A percentile compares a stretch with the other conserved stretches of the same genome.
phyloP scores from a whole-genome alignment of 1,140 invertebrate species.

The Tetragnatha versicolor region DNA sequence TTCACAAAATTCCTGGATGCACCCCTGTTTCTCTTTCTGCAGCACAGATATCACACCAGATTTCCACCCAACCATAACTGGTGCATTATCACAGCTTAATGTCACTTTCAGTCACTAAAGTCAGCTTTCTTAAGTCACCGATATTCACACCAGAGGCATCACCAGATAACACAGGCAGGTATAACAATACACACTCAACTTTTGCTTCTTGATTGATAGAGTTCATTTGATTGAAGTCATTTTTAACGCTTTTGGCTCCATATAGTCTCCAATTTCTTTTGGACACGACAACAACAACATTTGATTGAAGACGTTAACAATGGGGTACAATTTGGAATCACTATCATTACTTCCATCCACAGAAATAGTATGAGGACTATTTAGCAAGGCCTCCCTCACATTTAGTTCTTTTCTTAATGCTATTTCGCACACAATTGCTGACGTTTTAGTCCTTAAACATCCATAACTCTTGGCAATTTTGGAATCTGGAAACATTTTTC shows the following conservation, averaged over 20 bases:
- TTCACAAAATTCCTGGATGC: too few species aligned
- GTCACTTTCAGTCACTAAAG: not conserved
- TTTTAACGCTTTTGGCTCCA: too few species aligned
- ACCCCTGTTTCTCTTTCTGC: too few species aligned
- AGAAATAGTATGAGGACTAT: too few species aligned
- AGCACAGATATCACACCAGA: not conserved
- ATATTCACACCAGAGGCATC: not conserved
- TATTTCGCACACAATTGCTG: not conserved
- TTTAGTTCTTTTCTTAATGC: not conserved
- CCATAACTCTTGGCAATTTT: slow-evolving; percentile 15
- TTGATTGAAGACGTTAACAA: too few species aligned
- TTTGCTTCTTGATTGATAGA: too few species aligned
- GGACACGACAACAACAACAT: too few species aligned
- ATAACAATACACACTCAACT: not conserved
- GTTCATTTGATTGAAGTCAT: too few species aligned
- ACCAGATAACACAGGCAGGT: not conserved
- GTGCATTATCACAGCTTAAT: not conserved
- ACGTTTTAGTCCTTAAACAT: not conserved
- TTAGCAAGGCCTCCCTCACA: too few species aligned
- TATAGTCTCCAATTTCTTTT: too few species aligned
- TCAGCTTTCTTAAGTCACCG: not conserved
- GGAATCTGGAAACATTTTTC: not conserved
- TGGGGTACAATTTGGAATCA: too few species aligned
- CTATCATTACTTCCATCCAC: too few species aligned
- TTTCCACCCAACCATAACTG: not conserved